Evolutionary conservation across 1,140 invertebrate species (phyloP).

Genomic region (Nymphalis io): DNA sequence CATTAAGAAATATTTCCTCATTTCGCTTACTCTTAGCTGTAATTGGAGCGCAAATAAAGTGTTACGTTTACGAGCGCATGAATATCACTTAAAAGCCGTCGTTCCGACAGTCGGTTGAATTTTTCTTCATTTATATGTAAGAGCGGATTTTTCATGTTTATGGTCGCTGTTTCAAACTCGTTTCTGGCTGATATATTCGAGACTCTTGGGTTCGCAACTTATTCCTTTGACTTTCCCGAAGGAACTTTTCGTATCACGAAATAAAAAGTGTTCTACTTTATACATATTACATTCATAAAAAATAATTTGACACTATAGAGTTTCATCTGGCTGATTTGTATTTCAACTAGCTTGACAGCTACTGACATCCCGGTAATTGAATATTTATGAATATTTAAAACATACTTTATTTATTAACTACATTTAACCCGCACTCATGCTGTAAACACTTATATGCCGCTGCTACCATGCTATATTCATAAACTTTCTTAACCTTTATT

Average conservation of each 20-base stretch:
- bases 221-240: not conserved
- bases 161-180: not conserved
- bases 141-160: slow-evolving; percentile 11
- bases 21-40: not conserved
- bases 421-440: too few relatives aligned
- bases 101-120: not conserved
- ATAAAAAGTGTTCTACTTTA: not conserved
- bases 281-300: too few relatives aligned
- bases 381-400: too few relatives aligned
- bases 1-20: not conserved
- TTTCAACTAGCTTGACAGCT: too few relatives aligned
- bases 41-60: slow-evolving; percentile 11
- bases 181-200: not conserved
- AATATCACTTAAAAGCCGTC: slow-evolving; percentile 6
- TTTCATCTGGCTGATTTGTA: too few relatives aligned
- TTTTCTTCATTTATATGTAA: slow-evolving; percentile 10
- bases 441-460: too few relatives aligned
- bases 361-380: too few relatives aligned
- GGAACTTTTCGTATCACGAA: not conserved
- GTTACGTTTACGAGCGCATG: slow-evolving; percentile 3
- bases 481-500: too few relatives aligned
- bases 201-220: not conserved
- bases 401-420: too few relatives aligned
- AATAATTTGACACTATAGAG: too few relatives aligned
- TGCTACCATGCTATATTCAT: too few relatives aligned